Evolutionary conservation across 1,140 invertebrate genomes (phyloP).

Genomic region (Drosophila ironensis): DNA sequence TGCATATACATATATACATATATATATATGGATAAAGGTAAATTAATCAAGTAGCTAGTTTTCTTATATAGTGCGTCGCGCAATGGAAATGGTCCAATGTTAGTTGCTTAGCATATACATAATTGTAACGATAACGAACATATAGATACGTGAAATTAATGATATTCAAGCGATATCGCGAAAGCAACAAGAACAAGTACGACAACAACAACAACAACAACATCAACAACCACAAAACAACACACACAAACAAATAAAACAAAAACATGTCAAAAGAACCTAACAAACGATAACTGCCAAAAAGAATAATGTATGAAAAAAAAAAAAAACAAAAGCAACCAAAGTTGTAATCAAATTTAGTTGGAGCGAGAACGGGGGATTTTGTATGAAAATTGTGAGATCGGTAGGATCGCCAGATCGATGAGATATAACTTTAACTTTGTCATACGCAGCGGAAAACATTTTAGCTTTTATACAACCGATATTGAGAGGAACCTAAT

Average conservation of each 20-base stretch:
- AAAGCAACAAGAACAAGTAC: constrained; percentile 12
- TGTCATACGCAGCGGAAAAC: constrained; percentile 63
- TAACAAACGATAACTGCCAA: constrained; percentile 78
- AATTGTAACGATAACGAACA: constrained; percentile 50
- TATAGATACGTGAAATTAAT: constrained; percentile 21
- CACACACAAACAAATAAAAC: no score
- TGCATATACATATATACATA: constrained; percentile 33
- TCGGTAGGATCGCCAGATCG: constrained; percentile 31
- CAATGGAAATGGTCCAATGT: constrained; percentile 78
- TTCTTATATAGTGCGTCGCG: constrained; percentile 80
- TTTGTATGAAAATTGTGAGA: constrained; percentile 29
- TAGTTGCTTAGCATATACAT: constrained; percentile 80
- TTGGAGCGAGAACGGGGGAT: constrained; percentile 30
- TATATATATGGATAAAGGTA: constrained; percentile 40
- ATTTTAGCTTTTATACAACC: constrained; percentile 75
- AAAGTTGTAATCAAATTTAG: constrained; percentile 51
- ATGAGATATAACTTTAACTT: constrained; percentile 15
- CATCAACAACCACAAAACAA: background rate
- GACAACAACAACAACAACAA: background rate
- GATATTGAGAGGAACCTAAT: constrained; percentile 30
- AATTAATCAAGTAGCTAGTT: constrained; percentile 77
- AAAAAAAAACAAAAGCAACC: constrained; percentile 9
- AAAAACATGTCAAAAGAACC: constrained; percentile 56
- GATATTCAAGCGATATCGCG: constrained; percentile 29
- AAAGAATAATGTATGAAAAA: constrained; percentile 39